Percentiles rank a stretch among this genome's conserved stretches.
Conservation (phyloP, 2,888 invertebrate species). For the Drosophila nigritarsus region DNA sequence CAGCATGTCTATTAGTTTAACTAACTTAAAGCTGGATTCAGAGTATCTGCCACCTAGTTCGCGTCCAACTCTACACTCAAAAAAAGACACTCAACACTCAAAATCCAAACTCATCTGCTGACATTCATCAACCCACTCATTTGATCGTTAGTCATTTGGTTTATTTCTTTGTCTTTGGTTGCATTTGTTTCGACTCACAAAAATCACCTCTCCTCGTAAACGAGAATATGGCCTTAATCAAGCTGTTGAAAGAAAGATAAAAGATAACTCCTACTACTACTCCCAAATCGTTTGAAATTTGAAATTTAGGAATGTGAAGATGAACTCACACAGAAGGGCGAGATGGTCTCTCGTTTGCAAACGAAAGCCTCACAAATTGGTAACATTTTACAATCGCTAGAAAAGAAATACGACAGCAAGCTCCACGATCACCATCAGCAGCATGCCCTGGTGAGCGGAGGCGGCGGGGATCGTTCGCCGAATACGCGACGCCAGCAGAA, state of each 20-base stretch:
- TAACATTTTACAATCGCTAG: conserved; percentile 95
- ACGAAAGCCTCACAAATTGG: conserved; percentile 98
- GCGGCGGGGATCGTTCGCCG: conserved; percentile 83
- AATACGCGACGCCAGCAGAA: conserved; percentile 83
- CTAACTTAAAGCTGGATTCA: neutral
- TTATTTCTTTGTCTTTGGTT: conserved; percentile 38
- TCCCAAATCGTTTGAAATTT: conserved; percentile 59
- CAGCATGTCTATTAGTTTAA: neutral
- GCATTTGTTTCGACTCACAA: conserved; percentile 11
- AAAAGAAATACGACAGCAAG: conserved; percentile 87
- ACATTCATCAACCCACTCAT: conserved; percentile 65
- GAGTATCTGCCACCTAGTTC: neutral
- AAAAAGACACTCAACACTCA: conserved; percentile 75
- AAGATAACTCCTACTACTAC: conserved; percentile 50
- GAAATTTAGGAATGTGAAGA: conserved; percentile 94
- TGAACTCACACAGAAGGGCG: conserved; percentile 97
- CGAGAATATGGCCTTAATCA: conserved; percentile 29
- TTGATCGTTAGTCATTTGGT: conserved; percentile 46
- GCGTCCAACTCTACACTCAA: conserved; percentile 6
- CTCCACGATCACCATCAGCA: conserved; percentile 89
- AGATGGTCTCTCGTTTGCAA: conserved; percentile 97
- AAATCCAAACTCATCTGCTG: conserved; percentile 53
- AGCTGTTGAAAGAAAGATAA: conserved; percentile 27
- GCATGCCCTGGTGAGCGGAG: conserved; percentile 85
- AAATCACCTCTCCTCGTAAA: conserved; percentile 22